A percentile compares a stretch with the other conserved stretches of the same genome.
Conservation (phyloP, 1,140 invertebrate genomes). For the Apis dorsata region DNA sequence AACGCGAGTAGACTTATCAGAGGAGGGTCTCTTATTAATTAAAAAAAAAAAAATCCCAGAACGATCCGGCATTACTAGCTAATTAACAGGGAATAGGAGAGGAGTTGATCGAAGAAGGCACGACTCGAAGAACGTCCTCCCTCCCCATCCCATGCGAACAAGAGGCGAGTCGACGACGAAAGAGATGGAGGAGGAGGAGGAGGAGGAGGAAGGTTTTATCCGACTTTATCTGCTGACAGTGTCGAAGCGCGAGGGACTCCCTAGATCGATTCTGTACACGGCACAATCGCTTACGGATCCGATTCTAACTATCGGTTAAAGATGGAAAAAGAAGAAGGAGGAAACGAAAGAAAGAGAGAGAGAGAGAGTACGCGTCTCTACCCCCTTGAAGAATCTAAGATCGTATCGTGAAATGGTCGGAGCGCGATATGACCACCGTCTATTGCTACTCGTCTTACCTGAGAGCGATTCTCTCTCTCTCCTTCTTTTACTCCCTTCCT, state of each 20-base stretch:
- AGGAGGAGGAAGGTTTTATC: constrained; percentile 26
- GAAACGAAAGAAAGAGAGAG: not conserved
- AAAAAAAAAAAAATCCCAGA: not conserved
- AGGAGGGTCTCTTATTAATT: no score
- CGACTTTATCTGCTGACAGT: constrained; percentile 35
- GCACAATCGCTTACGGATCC: constrained; percentile 23
- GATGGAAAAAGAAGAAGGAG: not conserved
- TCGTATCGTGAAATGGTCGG: constrained; percentile 68
- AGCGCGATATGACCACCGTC: constrained; percentile 75
- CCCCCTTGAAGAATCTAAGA: constrained; percentile 59
- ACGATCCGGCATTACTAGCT: not conserved
- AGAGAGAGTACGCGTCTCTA: constrained; percentile 10
- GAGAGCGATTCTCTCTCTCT: constrained; percentile 31
- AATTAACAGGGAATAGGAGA: constrained; percentile 9
- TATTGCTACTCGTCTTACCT: constrained; percentile 76
- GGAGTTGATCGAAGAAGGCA: not conserved
- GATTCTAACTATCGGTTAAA: constrained; percentile 9
- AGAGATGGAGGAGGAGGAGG: not conserved
- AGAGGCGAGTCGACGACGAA: not conserved
- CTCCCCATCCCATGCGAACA: not conserved
- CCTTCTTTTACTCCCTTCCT: not conserved
- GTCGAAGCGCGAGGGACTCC: constrained; percentile 12
- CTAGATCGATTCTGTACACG: not conserved
- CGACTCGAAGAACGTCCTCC: not conserved
- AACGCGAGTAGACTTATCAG: no score